Conservation (phyloP, 2,888 invertebrate species). For the Luperina testacea region DNA sequence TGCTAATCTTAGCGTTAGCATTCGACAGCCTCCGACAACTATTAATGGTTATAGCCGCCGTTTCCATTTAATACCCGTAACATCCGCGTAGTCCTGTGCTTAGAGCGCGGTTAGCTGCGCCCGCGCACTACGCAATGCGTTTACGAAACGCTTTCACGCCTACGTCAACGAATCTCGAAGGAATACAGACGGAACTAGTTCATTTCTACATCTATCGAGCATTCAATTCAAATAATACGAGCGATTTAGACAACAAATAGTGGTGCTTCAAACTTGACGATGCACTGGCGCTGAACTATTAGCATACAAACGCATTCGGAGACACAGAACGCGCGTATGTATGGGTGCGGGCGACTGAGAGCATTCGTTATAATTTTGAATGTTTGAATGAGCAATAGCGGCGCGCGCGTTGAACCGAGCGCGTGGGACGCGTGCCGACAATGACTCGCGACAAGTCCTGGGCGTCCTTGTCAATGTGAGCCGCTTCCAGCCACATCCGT, state of each 20-base stretch:
- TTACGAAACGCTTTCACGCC: conserved; percentile 87
- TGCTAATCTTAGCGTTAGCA: conserved; percentile 86
- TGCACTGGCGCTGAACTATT: conserved; percentile 88
- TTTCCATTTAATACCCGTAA: conserved; percentile 82
- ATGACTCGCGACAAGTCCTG: conserved; percentile 88
- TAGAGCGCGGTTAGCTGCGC: conserved; percentile 74
- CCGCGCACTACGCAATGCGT: conserved; percentile 82
- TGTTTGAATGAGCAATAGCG: conserved; percentile 89
- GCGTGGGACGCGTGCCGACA: conserved; percentile 89
- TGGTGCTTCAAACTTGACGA: conserved; percentile 86
- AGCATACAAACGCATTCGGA: conserved; percentile 89
- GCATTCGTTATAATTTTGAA: conserved; percentile 89
- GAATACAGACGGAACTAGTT: conserved; percentile 86
- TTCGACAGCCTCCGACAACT: conserved; percentile 85
- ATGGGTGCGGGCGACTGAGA: conserved; percentile 87
- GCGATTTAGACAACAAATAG: conserved; percentile 89
- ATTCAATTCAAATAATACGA: conserved; percentile 90
- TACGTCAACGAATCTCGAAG: conserved; percentile 79
- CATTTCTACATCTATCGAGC: conserved; percentile 88
- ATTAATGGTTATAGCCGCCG: conserved; percentile 87
- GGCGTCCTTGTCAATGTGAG: conserved; percentile 90
- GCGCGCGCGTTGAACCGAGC: conserved; percentile 80
- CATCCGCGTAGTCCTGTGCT: conserved; percentile 77
- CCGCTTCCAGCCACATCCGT: conserved; percentile 90
- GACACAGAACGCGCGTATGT: conserved; percentile 82